phyloP scores from a whole-genome alignment of 2,113 vertebrate genomes.

The Zingel zingel region DNA sequence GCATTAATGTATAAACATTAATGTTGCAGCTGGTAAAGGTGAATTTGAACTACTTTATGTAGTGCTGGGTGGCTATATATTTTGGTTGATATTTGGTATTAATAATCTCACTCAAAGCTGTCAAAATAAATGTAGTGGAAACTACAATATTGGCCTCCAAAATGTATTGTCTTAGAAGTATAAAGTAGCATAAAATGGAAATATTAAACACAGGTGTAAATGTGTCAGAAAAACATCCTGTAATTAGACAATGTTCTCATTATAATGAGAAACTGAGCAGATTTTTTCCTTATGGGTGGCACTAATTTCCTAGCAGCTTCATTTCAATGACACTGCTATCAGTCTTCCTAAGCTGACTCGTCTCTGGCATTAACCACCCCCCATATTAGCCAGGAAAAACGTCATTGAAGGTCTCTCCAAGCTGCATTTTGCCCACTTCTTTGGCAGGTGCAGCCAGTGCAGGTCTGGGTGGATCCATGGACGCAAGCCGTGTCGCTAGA shows the following conservation, averaged over 20 bases:
- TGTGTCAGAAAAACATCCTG: background rate
- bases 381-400: slow-evolving; percentile 62
- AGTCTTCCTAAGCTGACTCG: fast-evolving
- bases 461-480: slow-evolving; percentile 23
- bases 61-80: background rate
- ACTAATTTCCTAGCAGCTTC: background rate
- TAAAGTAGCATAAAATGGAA: background rate
- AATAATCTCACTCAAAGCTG: background rate
- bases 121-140: background rate
- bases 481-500: background rate
- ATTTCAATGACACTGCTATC: background rate
- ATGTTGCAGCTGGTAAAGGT: background rate
- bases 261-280: background rate
- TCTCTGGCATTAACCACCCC: slow-evolving; percentile 11
- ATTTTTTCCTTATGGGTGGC: background rate
- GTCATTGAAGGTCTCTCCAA: slow-evolving; percentile 62
- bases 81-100: background rate
- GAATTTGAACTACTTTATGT: too few relatives aligned
- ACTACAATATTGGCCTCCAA: background rate
- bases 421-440: slow-evolving; percentile 27
- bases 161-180: background rate
- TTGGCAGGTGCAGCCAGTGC: slow-evolving; percentile 39
- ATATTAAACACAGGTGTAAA: background rate
- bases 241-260: background rate
- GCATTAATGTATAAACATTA: background rate